These are phyloP conservation scores for Pseudomyrmex flavicornis DNA, from an alignment of 1,140 invertebrate species.

Conservation along the genomic window DNA sequence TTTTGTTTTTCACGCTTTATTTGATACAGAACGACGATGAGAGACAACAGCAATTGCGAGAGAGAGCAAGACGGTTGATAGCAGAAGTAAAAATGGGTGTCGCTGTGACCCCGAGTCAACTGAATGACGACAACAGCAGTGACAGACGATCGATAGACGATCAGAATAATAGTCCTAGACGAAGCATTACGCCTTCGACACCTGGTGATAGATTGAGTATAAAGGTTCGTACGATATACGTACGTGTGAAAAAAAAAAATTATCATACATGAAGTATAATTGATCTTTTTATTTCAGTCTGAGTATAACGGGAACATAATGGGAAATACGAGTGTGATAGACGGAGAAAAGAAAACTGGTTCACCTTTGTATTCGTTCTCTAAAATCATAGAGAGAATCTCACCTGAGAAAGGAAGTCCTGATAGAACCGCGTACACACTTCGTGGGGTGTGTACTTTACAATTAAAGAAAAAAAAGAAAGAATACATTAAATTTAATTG, in stretches of 20 bases:
- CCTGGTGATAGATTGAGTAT: constrained; percentile 82
- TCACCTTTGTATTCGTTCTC: constrained; percentile 89
- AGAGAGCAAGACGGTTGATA: constrained; percentile 95
- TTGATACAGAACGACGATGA: constrained; percentile 90
- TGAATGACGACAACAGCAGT: constrained; percentile 81
- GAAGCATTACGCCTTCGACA: constrained; percentile 82
- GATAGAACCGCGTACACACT: constrained; percentile 82
- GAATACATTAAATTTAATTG: neutral
- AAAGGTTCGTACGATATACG: constrained; percentile 72
- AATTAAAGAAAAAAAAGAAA: neutral
- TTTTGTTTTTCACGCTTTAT: constrained; percentile 35
- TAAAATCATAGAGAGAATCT: constrained; percentile 90
- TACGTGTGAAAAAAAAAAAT: neutral
- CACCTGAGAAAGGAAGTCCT: constrained; percentile 86
- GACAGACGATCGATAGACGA: constrained; percentile 82
- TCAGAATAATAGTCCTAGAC: constrained; percentile 84
- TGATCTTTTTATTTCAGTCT: constrained; percentile 76
- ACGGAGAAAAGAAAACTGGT: constrained; percentile 84
- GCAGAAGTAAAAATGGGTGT: constrained; percentile 92
- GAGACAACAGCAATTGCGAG: constrained; percentile 92
- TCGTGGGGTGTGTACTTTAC: constrained; percentile 82
- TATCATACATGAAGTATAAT: constrained; percentile 16
- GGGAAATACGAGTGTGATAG: constrained; percentile 76
- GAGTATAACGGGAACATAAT: constrained; percentile 83
- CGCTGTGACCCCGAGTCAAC: constrained; percentile 82